Percentiles rank a stretch among this genome's conserved stretches.
Conservation (phyloP, 2,888 invertebrate species). For the Sinotaia quadrata region DNA sequence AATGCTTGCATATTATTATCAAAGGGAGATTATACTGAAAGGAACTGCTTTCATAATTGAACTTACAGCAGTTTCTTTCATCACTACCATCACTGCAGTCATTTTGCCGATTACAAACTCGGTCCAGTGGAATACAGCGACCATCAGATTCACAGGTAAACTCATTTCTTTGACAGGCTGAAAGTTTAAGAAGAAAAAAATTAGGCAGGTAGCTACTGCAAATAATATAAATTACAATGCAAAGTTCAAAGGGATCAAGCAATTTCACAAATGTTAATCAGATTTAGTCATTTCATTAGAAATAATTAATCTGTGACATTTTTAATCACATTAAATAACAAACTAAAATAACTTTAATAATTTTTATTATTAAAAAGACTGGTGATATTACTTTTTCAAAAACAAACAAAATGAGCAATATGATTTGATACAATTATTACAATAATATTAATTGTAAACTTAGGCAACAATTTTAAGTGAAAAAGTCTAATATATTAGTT, state of each 20-base stretch:
- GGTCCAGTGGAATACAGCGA: constrained; percentile 76
- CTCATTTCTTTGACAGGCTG: constrained; percentile 48
- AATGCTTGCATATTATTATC: not conserved
- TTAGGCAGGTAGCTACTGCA: not conserved
- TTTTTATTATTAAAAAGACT: too few species aligned
- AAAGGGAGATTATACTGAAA: not conserved
- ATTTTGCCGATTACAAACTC: constrained; percentile 81
- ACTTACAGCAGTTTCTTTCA: constrained; percentile 79
- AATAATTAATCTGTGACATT: too few species aligned
- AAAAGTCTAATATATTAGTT: too few species aligned
- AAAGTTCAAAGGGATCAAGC: not conserved
- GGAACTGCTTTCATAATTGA: not conserved
- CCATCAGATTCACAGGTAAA: constrained; percentile 69
- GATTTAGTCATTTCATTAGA: too few species aligned
- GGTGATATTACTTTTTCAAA: too few species aligned
- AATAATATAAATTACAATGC: not conserved
- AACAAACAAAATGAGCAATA: too few species aligned
- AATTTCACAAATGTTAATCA: too few species aligned
- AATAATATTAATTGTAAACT: too few species aligned
- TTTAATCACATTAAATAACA: too few species aligned
- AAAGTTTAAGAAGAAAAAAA: not conserved
- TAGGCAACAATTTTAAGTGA: too few species aligned
- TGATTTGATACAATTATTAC: too few species aligned
- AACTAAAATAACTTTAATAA: too few species aligned
- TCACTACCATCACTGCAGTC: constrained; percentile 85